phyloP scores from a whole-genome alignment of 2,797 vertebrate genomes.

The Pachyuromys duprasi region DNA sequence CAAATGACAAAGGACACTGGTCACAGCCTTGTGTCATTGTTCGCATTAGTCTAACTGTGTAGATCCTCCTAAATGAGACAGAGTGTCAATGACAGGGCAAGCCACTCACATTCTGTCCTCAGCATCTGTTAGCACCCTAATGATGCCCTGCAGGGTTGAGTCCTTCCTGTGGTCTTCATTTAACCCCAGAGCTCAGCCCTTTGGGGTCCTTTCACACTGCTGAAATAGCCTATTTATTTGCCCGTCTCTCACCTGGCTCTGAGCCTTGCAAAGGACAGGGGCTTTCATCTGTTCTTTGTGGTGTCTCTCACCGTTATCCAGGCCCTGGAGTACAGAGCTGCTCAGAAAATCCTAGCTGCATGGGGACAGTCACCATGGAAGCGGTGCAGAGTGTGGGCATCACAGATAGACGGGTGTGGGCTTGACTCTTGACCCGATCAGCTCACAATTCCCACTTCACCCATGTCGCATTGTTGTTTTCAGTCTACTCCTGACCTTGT shows the following conservation, averaged over 20 bases:
- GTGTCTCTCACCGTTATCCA: not conserved
- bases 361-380: not conserved
- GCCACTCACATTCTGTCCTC: not conserved
- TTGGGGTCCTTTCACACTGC: not conserved
- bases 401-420: not conserved
- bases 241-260: not conserved
- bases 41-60: not conserved
- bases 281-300: not conserved
- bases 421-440: not conserved
- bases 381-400: not conserved
- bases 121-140: not conserved
- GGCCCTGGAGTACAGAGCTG: not conserved
- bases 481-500: constrained; percentile 14
- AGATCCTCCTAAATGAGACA: not conserved
- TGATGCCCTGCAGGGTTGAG: accelerated
- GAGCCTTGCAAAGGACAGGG: not conserved
- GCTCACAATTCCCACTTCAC: not conserved
- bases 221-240: not conserved
- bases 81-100: not conserved
- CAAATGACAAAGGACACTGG: not conserved
- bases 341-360: not conserved
- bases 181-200: not conserved
- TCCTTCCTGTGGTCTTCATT: not conserved
- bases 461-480: not conserved
- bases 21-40: not conserved